A percentile compares a stretch with the other conserved stretches of the same genome.
Conservation (phyloP, 2,113 vertebrate genomes). For the Oxyruncus cristatus region DNA sequence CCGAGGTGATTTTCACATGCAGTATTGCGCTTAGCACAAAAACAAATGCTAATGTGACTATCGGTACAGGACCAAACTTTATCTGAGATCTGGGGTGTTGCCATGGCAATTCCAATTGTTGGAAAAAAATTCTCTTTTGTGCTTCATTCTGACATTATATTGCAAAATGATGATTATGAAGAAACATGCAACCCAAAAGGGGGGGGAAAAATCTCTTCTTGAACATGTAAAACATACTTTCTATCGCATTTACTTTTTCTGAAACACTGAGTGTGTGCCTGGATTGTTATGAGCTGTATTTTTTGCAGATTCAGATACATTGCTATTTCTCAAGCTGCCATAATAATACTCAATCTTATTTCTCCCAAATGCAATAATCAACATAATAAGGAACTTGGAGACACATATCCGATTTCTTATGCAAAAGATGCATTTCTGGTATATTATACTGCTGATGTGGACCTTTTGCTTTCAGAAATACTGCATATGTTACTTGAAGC, state of each 20-base stretch:
- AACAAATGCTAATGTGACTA: constrained; percentile 72
- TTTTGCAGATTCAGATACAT: constrained; percentile 24
- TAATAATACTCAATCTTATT: constrained; percentile 7
- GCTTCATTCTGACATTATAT: constrained; percentile 71
- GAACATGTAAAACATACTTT: neutral
- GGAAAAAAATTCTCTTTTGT: constrained; percentile 64
- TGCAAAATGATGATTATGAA: constrained; percentile 69
- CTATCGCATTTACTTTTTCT: constrained; percentile 36
- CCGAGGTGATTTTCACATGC: constrained; percentile 66
- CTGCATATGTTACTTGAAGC: neutral
- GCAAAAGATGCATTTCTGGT: neutral
- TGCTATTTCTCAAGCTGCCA: constrained; percentile 7
- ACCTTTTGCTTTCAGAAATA: neutral
- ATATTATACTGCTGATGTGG: neutral
- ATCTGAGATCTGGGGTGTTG: constrained; percentile 78
- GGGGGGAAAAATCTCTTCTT: neutral
- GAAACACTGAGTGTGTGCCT: neutral
- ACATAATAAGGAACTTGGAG: neutral
- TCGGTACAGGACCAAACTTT: constrained; percentile 76
- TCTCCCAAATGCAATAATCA: constrained; percentile 22
- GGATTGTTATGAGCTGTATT: neutral
- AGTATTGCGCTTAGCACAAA: constrained; percentile 60
- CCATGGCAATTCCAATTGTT: constrained; percentile 77
- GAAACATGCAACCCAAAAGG: constrained; percentile 23
- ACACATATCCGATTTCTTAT: neutral